Evolutionary conservation across 2,888 invertebrate genomes (phyloP), one percentile per base, ranked within the genome.

Genomic region (Terebella lapidaria): DNA sequence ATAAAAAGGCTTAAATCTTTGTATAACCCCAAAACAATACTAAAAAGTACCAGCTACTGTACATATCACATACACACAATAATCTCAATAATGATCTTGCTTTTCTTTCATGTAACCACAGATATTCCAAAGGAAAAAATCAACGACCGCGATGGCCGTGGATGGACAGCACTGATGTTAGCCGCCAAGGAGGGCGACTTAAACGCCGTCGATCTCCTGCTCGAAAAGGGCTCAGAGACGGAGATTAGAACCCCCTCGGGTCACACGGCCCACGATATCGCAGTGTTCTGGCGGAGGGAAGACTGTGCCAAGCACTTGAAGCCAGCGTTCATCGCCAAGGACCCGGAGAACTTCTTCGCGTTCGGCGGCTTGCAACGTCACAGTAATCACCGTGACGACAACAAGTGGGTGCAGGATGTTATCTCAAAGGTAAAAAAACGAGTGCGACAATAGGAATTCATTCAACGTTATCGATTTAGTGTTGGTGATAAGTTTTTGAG

Each of bases 141-240:
- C n/a, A 35, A 49, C 28, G 29, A 27, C 1, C 27, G 57, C 15
- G 57, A 49, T 30, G 49, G 24, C 15, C 18, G 29, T 56, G 76
- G 77, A 1, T 76, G 75, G 76, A 77, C 75, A 42, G 74, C 74
- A 1, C 63, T 77, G 10, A 77, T 77, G 77, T 69, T 75, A 65
- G 77, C 77, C 30, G 74, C 76, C 15, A 69, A 73, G 57, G 72
- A 74, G 64, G 76, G 76, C 25, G 72, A 75, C 27, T 47, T 58
- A n/a, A 54, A 65, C 53, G 65, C 72, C 29, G 69, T 74, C 27
- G 61, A 69, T 45, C 60, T 67, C 51, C 63, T 77, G 22, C 63
- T 76, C 15, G 70, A 72, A 25, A 66, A 71, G 60, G 74, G 74
- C 73, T 74, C 65, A 65, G 22, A 28, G 1, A 18, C 57, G 25